Evolutionary conservation across 2,113 vertebrate species (phyloP), one percentile per base, ranked within the genome.

Genomic region (Psilopsiagon aymara): DNA sequence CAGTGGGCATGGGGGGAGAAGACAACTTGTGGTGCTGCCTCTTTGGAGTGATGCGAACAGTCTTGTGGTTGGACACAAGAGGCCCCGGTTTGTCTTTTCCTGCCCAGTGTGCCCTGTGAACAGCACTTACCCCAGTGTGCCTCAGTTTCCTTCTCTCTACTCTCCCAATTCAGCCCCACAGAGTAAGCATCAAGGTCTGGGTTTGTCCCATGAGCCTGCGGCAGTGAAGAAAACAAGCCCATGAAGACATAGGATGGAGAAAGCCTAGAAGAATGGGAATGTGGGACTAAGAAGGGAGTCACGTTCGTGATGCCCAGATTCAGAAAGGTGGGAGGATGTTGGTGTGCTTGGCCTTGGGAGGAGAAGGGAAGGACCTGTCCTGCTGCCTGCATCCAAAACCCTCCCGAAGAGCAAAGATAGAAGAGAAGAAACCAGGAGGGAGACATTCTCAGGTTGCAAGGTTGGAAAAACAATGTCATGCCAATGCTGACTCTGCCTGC

Each of bases 21-120:
- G 74, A 29, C 2, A 2, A 66, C 37, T 29, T 13, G 28, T 52
- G 53, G 35, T 39, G 25, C 55, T 66, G 71, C n/a, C 24, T 60
- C 55, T 41, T 66, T 0, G 0, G 31, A 0, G 0, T n/a, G 90
- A 24, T 63, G n/a, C 3, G 5, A 64, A 47, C 31, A 80, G 49
- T 35, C 35, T 11, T 7, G 44, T 44, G 67, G 57, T 4, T 19
- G 51, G 63, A 11, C 41, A 49, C 60, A 41, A 35, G 62, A 64
- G 28, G 28, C 7, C 5, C 6, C 46, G 57, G 24, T 27, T 71
- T 64, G 13, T 67, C 28, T 62, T 9, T 57, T 21, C n/a, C 41
- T 82, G 82, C 25, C 29, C 44, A 28, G 18, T 0, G 0, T 20
- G 25, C 1, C 46, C 31, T 8, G 35, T 0, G 0, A 71, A 84